phyloP scores from a whole-genome alignment of 2,797 vertebrate genomes.

The Tangara arthus region DNA sequence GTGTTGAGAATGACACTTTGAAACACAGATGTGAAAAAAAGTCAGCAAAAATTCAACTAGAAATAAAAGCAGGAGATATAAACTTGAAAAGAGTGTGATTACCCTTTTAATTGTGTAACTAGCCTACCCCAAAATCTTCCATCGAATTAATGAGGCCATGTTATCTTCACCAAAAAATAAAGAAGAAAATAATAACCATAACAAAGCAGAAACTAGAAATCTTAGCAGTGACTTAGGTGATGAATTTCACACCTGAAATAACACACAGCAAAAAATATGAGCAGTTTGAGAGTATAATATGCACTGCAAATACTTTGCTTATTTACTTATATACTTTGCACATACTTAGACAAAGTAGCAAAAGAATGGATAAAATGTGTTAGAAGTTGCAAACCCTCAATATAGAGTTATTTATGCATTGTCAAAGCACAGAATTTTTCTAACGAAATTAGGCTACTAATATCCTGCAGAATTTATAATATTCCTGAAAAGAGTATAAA shows the following conservation, averaged over 20 bases:
- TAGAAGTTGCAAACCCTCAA: not conserved
- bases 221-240: not conserved
- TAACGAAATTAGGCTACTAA: not conserved
- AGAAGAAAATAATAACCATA: not conserved
- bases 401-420: not conserved
- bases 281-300: not conserved
- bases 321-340: not conserved
- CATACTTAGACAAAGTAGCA: not conserved
- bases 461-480: not conserved
- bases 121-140: not conserved
- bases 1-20: not conserved
- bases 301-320: not conserved
- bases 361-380: not conserved
- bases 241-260: not conserved
- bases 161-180: not conserved
- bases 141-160: not conserved
- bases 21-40: slow-evolving; percentile 2
- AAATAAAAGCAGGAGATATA: not conserved
- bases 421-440: not conserved
- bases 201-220: not conserved
- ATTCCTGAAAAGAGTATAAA: not conserved
- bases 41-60: not conserved
- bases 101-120: slow-evolving; percentile 2
- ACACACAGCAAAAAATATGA: not conserved
- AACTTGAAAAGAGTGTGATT: not conserved